Evolutionary conservation across 2,113 vertebrate genomes (phyloP).

Genomic region (Melanerpes formicivorus): DNA sequence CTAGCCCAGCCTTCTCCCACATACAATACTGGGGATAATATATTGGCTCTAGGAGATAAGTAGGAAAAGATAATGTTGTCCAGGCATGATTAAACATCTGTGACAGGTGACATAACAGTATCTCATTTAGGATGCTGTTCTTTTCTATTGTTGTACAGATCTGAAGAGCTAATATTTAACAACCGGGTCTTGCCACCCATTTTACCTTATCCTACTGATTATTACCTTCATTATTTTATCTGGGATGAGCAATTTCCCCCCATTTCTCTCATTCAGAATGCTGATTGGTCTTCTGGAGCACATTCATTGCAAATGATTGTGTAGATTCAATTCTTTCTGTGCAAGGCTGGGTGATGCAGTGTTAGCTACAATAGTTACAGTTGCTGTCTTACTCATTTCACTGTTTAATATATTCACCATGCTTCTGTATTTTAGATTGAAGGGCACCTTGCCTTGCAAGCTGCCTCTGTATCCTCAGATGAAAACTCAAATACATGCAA

Average conservation of each 20-base stretch:
- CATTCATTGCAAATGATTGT: not conserved
- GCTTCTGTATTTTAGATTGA: constrained; percentile 29
- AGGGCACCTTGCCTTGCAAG: constrained; percentile 54
- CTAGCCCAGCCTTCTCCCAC: not conserved
- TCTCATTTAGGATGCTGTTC: not conserved
- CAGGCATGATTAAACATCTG: not conserved
- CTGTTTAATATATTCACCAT: constrained; percentile 10
- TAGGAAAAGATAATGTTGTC: not conserved
- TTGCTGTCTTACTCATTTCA: not conserved
- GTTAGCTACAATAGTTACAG: not conserved
- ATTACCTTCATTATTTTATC: constrained; percentile 7
- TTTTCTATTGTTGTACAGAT: not conserved
- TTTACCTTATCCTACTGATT: constrained; percentile 9
- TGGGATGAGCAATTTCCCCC: not conserved
- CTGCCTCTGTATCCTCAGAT: not conserved
- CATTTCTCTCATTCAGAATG: not conserved
- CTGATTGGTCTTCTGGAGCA: constrained; percentile 10
- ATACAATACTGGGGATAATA: not conserved
- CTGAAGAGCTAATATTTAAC: constrained; percentile 20
- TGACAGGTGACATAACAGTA: not conserved
- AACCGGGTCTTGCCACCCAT: not conserved
- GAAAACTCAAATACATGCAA: constrained; percentile 23
- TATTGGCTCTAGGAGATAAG: not conserved
- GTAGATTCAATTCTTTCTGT: not conserved
- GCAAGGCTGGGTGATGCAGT: not conserved